Percentiles rank a stretch among this genome's conserved stretches.
These are phyloP conservation scores for Porites cylindrica DNA, from an alignment of 92 coral and sea anemone genomes.

Conservation along the genomic window DNA sequence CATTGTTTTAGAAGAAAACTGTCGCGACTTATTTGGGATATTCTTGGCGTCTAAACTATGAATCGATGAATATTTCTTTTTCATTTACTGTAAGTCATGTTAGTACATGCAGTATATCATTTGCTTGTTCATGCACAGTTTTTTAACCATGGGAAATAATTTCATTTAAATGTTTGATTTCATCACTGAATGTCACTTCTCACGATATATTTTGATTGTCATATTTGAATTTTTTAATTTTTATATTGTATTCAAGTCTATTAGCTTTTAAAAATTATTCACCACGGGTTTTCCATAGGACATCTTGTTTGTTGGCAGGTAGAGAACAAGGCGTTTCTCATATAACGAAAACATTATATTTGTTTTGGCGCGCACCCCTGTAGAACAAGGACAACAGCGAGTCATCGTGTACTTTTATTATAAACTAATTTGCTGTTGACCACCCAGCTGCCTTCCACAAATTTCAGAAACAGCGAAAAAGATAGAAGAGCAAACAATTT, in stretches of 20 bases:
- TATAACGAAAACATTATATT: neutral
- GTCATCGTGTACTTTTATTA: neutral
- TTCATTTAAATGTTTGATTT: too few species aligned
- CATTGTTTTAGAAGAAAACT: too few species aligned
- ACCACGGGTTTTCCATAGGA: neutral
- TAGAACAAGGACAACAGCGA: neutral
- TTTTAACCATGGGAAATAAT: too few species aligned
- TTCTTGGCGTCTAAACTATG: too few species aligned
- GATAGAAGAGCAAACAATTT: slow-evolving; percentile 15
- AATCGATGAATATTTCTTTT: too few species aligned
- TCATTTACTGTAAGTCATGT: too few species aligned
- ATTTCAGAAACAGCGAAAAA: slow-evolving; percentile 6
- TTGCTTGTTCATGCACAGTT: too few species aligned
- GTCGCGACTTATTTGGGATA: too few species aligned
- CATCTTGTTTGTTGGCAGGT: neutral
- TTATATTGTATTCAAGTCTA: neutral
- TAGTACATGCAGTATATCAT: too few species aligned
- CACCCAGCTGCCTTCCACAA: slow-evolving; percentile 18
- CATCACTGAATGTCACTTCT: neutral
- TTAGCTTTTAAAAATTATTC: neutral
- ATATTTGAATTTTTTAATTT: neutral
- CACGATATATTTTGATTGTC: neutral
- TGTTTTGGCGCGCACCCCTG: neutral
- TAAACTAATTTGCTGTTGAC: slow-evolving; percentile 8
- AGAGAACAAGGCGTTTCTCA: neutral